These are phyloP conservation scores for Cotesia chilonis DNA, from an alignment of 1,140 invertebrate genomes.

Conservation along the genomic window DNA sequence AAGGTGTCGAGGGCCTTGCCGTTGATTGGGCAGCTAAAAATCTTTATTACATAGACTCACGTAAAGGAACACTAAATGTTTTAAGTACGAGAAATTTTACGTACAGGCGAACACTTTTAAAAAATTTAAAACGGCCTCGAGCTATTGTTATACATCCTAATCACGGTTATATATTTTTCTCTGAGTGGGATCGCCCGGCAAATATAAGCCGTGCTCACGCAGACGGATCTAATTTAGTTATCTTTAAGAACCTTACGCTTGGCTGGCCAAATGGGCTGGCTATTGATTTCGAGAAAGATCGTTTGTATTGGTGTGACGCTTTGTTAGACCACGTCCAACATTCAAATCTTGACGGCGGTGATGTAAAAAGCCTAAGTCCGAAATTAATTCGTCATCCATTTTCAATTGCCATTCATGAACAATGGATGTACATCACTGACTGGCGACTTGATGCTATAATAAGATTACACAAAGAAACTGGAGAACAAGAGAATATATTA, in stretches of 20 bases:
- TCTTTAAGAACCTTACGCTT: constrained; percentile 91
- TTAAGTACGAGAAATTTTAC: constrained; percentile 86
- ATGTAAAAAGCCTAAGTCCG: constrained; percentile 91
- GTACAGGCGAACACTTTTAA: constrained; percentile 83
- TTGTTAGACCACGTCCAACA: constrained; percentile 95
- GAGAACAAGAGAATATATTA: constrained; percentile 84
- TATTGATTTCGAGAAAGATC: constrained; percentile 87
- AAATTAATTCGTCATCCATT: constrained; percentile 93
- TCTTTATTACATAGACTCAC: constrained; percentile 96
- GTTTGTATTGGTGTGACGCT: constrained; percentile 96
- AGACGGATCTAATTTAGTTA: constrained; percentile 85
- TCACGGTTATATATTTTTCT: constrained; percentile 92
- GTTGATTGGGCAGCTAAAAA: constrained; percentile 98
- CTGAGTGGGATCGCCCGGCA: constrained; percentile 95
- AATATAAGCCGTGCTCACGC: constrained; percentile 92
- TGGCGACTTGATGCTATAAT: constrained; percentile 97
- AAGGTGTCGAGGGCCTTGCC: constrained; percentile 95
- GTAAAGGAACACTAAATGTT: constrained; percentile 95
- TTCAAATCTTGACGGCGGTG: constrained; percentile 91
- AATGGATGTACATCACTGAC: constrained; percentile 98
- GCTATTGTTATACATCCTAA: constrained; percentile 97
- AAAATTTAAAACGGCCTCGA: constrained; percentile 88
- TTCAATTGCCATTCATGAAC: constrained; percentile 91
- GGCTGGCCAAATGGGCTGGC: constrained; percentile 96
- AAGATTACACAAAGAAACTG: constrained; percentile 86